Evolutionary conservation across 2,113 vertebrate genomes (phyloP).

Genomic region (Anhinga anhinga): DNA sequence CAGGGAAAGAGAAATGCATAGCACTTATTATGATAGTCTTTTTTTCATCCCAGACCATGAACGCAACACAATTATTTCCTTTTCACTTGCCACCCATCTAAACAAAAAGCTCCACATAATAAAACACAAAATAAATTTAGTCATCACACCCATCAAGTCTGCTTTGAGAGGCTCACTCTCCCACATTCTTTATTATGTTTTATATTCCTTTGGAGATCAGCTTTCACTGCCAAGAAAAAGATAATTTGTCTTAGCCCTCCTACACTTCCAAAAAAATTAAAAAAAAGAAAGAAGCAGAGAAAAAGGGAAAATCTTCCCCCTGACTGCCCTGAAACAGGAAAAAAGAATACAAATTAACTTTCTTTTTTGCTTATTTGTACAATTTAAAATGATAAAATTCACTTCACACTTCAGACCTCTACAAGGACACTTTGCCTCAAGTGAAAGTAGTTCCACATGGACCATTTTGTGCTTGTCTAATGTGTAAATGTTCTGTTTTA

Average conservation of each 20-base stretch:
- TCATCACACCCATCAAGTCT: neutral
- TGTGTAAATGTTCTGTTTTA: conserved; percentile 58
- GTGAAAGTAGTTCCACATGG: conserved; percentile 41
- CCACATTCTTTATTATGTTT: neutral
- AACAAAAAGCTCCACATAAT: neutral
- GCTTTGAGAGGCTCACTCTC: neutral
- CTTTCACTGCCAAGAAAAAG: neutral
- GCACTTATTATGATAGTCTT: neutral
- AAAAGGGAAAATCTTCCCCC: neutral
- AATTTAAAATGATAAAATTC: conserved; percentile 41
- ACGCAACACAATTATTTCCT: neutral
- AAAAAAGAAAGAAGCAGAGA: neutral
- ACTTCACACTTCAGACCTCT: conserved; percentile 25
- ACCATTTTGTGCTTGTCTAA: conserved; percentile 59
- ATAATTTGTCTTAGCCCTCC: neutral
- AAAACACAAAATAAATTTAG: neutral
- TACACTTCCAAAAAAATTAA: neutral
- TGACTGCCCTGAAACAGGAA: neutral
- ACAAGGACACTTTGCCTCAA: conserved; percentile 46
- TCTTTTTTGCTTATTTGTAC: conserved; percentile 18
- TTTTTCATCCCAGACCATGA: neutral
- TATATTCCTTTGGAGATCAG: neutral
- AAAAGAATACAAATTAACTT: conserved; percentile 24
- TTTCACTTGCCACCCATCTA: neutral
- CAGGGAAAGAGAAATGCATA: neutral